Evolutionary conservation across 2,797 vertebrate species (phyloP).

Genomic region (Clarias laeviceps): DNA sequence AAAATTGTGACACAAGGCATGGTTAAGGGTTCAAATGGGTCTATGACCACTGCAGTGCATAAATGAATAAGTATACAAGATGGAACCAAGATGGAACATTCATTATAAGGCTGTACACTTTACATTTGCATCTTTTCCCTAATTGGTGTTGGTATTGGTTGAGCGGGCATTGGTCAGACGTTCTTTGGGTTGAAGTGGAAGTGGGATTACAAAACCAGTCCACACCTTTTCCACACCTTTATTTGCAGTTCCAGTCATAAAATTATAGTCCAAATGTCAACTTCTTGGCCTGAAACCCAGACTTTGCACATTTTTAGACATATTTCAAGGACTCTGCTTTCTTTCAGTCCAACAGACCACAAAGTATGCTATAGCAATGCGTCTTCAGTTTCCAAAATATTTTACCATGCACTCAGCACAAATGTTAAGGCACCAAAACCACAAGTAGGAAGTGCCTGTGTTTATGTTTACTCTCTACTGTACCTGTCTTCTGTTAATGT

Average conservation of each 20-base stretch:
- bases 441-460: not conserved
- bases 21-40: not conserved
- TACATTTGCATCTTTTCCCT: not conserved
- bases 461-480: slow-evolving; percentile 32
- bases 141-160: not conserved
- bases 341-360: slow-evolving; percentile 58
- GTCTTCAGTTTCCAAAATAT: slow-evolving; percentile 47
- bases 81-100: not conserved
- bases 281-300: slow-evolving; percentile 67
- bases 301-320: slow-evolving; percentile 64
- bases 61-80: not conserved
- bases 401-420: slow-evolving; percentile 28
- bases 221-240: not conserved
- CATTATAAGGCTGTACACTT: not conserved
- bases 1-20: not conserved
- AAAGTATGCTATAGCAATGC: slow-evolving; percentile 55
- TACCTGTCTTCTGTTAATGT: slow-evolving; percentile 9
- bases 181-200: not conserved
- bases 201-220: slow-evolving; percentile 4
- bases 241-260: not conserved
- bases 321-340: slow-evolving; percentile 63
- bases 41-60: not conserved
- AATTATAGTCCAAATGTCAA: slow-evolving; percentile 60
- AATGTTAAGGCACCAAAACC: slow-evolving; percentile 15
- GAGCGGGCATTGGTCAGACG: not conserved